Conservation (phyloP, 2,888 invertebrate species). For the Drosophila paramelanica region DNA sequence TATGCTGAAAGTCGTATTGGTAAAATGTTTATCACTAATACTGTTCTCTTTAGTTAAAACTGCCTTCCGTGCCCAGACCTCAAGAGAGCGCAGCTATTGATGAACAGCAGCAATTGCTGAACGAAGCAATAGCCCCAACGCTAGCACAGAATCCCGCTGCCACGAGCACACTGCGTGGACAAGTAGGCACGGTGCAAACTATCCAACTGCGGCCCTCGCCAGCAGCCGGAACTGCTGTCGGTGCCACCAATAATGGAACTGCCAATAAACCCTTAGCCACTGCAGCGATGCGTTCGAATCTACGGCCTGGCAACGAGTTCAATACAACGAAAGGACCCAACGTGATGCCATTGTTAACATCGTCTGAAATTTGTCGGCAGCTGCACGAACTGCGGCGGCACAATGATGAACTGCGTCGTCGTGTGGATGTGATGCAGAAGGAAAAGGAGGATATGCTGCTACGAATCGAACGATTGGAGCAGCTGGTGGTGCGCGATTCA, state of each 20-base stretch:
- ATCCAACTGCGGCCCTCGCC: conserved; percentile 62
- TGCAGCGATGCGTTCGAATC: conserved; percentile 32
- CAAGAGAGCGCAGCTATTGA: conserved; percentile 40
- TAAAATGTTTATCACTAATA: neutral
- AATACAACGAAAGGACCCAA: conserved; percentile 54
- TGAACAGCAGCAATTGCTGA: conserved; percentile 47
- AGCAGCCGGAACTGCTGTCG: conserved; percentile 36
- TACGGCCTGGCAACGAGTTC: conserved; percentile 38
- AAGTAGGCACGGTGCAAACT: conserved; percentile 76
- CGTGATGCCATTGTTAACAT: conserved; percentile 78
- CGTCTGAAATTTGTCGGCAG: conserved; percentile 83
- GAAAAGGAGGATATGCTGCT: conserved; percentile 82
- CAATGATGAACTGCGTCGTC: conserved; percentile 81
- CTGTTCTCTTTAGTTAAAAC: conserved; percentile 48
- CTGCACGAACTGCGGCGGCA: conserved; percentile 81
- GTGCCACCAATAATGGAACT: conserved; percentile 53
- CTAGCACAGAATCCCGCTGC: conserved; percentile 36
- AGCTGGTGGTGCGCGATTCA: conserved; percentile 67
- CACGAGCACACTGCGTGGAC: conserved; percentile 66
- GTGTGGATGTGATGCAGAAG: conserved; percentile 81
- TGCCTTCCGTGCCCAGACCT: conserved; percentile 46
- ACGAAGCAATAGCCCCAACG: conserved; percentile 30
- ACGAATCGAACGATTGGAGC: conserved; percentile 82
- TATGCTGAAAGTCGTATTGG: neutral
- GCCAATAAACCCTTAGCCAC: conserved; percentile 34